Conservation (phyloP, 2,113 vertebrate genomes). For the Onychostoma macrolepis region DNA sequence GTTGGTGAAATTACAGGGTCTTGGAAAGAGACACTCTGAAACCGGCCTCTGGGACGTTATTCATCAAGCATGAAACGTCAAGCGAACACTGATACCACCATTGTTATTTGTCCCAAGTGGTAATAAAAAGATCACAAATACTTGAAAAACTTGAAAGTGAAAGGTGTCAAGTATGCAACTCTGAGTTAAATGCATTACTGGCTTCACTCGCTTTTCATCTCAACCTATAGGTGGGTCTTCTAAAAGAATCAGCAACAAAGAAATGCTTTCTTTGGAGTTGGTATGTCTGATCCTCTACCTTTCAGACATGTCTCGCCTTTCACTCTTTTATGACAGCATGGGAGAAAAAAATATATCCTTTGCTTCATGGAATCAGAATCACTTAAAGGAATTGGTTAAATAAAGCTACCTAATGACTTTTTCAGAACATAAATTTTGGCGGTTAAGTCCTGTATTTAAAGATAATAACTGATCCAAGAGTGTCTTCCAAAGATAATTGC, state of each 20-base stretch:
- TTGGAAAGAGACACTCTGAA: slow-evolving; percentile 67
- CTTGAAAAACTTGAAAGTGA: neutral
- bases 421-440: slow-evolving; percentile 66
- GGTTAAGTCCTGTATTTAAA: slow-evolving; percentile 72
- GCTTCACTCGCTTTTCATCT: neutral
- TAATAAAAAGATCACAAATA: neutral
- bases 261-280: slow-evolving; percentile 9
- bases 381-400: slow-evolving; percentile 69
- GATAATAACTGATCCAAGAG: slow-evolving; percentile 72
- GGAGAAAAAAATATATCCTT: slow-evolving; percentile 20
- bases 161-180: slow-evolving; percentile 1
- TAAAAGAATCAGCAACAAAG: neutral
- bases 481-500: slow-evolving; percentile 65
- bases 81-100: neutral
- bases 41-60: slow-evolving; percentile 64
- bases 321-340: neutral
- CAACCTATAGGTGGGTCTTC: neutral
- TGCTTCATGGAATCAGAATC: slow-evolving; percentile 48
- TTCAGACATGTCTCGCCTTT: slow-evolving; percentile 23
- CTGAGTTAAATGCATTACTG: slow-evolving; percentile 1
- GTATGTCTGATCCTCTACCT: neutral
- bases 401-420: slow-evolving; percentile 67
- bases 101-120: slow-evolving; percentile 28
- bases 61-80: slow-evolving; percentile 36
- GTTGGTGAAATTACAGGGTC: slow-evolving; percentile 79